phyloP scores from a whole-genome alignment of 2,888 invertebrate genomes.

The Hypomecis punctinalis region DNA sequence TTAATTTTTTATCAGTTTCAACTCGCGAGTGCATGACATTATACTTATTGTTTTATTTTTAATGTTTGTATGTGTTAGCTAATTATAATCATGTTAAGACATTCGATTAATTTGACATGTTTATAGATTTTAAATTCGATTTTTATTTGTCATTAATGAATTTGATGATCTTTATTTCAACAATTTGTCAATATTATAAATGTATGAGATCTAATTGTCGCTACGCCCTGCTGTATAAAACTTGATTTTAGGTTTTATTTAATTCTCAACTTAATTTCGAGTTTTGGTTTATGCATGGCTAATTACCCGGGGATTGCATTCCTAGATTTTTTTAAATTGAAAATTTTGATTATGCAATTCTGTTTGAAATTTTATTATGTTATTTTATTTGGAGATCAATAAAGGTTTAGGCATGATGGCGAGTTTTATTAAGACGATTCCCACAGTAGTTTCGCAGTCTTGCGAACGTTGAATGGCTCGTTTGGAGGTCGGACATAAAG shows the following conservation, averaged over 20 bases:
- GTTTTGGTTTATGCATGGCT: constrained; percentile 82
- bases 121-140: constrained; percentile 59
- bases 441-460: constrained; percentile 62
- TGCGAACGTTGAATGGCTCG: constrained; percentile 60
- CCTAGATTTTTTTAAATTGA: constrained; percentile 75
- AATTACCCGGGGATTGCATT: constrained; percentile 79
- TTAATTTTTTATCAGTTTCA: constrained; percentile 64
- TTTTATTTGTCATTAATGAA: constrained; percentile 50
- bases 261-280: constrained; percentile 70
- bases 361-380: constrained; percentile 52
- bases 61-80: constrained; percentile 54
- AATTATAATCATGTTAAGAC: constrained; percentile 57
- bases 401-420: constrained; percentile 71
- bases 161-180: constrained; percentile 72
- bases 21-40: constrained; percentile 82
- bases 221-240: constrained; percentile 75
- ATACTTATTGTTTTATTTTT: constrained; percentile 43
- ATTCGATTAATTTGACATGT: constrained; percentile 70
- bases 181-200: constrained; percentile 63
- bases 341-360: constrained; percentile 84
- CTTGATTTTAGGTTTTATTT: constrained; percentile 75
- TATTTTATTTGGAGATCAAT: constrained; percentile 70
- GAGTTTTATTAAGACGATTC: constrained; percentile 60
- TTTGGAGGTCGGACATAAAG: constrained; percentile 73
- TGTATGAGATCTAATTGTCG: constrained; percentile 62